Evolutionary conservation across 1,140 invertebrate genomes (phyloP).

Genomic region (Papilio helenus): DNA sequence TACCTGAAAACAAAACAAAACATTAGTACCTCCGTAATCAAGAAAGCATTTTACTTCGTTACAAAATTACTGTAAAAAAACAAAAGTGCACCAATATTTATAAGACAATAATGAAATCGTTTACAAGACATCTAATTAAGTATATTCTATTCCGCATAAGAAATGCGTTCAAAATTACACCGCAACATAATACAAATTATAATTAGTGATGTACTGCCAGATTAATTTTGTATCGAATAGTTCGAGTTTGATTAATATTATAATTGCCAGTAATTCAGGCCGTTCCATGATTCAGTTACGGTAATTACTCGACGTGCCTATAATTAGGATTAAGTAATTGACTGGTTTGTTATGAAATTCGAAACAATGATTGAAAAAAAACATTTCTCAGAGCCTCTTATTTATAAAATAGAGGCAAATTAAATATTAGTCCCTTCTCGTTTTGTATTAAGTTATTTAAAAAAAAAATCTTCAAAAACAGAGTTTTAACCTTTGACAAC

Average conservation of each 20-base stretch:
- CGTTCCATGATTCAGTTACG: conserved; percentile 30
- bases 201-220: background rate
- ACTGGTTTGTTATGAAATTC: conserved; percentile 19
- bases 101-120: no score
- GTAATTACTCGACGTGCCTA: conserved; percentile 11
- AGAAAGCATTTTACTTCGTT: no score
- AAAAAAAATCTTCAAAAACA: background rate
- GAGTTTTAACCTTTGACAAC: background rate
- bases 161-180: background rate
- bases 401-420: no score
- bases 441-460: background rate
- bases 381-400: background rate
- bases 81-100: background rate
- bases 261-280: conserved; percentile 30
- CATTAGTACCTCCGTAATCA: background rate
- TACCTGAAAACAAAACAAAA: conserved; percentile 13
- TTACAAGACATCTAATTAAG: no score
- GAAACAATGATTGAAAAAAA: background rate
- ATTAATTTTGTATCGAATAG: background rate
- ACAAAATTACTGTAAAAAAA: no score
- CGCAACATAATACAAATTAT: background rate
- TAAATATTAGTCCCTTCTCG: no score
- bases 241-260: conserved; percentile 22
- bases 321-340: conserved; percentile 23
- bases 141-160: no score